Evolutionary conservation across 2,888 invertebrate species (phyloP), one percentile per base, ranked within the genome.

Genomic region (Drosophila hamatofila): DNA sequence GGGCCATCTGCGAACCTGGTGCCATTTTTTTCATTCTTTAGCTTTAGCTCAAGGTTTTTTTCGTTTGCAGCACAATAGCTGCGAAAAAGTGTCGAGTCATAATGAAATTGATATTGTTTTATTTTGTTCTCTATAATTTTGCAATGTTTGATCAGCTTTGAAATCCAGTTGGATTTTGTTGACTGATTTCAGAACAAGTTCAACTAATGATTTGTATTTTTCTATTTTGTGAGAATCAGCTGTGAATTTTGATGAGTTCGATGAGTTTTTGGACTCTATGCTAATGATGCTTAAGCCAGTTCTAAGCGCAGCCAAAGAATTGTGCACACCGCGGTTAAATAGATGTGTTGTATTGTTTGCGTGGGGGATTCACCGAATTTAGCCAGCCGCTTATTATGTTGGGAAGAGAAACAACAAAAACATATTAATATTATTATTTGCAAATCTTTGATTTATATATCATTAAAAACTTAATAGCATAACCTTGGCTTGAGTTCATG

Each of bases 181-280:
- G 49, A 55, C n/a, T 57, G 55, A 54, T 63, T 63, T 51, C 18
- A 68, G 73, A 85, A 78, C 75, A 71, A 83, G 85, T 80, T 83
- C 62, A 70, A 18, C 37, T 46, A 67, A 67, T 66, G 16, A 73
- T 39, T 42, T 18, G 12, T 27, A 6, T 16, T 35, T 41, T 18
- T 16, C 1, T 42, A 30, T 23, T 35, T 30, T 11, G 3, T 39
- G 12, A 52, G 18, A 41, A 54, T 42, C 30, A 61, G 35, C 57
- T 62, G 42, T 64, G 27, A 48, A 64, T 62, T 56, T 56, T 46
- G 11, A 60, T 59, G 37, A 30, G 25, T 27, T 44, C 14, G 14
- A 16, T 35, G 27, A 23, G 8, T 21, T 51, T 21, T 39, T 52
- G 11, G 18, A 33, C 48, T 52, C 56, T 56, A 58, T 57, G 12